Evolutionary conservation across 2,113 vertebrate species (phyloP), one percentile per base, ranked within the genome.

Genomic region (Isichthys henryi): DNA sequence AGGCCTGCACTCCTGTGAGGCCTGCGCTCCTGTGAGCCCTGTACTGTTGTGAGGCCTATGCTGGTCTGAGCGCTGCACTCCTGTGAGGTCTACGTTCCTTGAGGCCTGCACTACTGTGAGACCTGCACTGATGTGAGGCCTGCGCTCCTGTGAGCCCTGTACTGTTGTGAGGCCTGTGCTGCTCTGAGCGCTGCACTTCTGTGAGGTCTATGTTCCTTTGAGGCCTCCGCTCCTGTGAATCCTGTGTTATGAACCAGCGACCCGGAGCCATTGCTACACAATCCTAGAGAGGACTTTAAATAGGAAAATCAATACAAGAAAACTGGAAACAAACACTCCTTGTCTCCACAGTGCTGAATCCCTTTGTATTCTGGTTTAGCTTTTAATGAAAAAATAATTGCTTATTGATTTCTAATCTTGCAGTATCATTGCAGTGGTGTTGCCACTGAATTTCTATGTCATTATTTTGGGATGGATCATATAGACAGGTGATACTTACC

Each of bases 371-470:
- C 17, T 66, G 56, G 56, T 66, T 88, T 39, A 43, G 23, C 53
- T 88, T 88, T 88, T 62, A 88, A 88, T 62, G 50, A 58, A 58
- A 88, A 88, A 88, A 62, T 43, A 88, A 88, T 88, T 88, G 53
- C 27, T 66, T 88, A 88, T 88, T 62, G 87, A 88, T 88, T 88
- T 62, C 43, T 88, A 88, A 88, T 88, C 53, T 45, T 45, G 11
- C 39, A n/a, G 21, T 58, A 43, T 87, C 19, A 88, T 43, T 62
- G 52, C 31, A 43, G 39, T 46, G 15, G 39, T 66, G 52, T 46
- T 66, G 13, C 35, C 39, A 15, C 39, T 62, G 86, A 62, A 66
- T 87, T 56, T 56, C 49, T 27, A 5, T 19, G 15, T 52, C 39
- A 19, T 87, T 56, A 56, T 27, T 86, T 49, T 53, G 49, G 11